Conservation (phyloP, 1,140 invertebrate species). For the Contarinia nasturtii region DNA sequence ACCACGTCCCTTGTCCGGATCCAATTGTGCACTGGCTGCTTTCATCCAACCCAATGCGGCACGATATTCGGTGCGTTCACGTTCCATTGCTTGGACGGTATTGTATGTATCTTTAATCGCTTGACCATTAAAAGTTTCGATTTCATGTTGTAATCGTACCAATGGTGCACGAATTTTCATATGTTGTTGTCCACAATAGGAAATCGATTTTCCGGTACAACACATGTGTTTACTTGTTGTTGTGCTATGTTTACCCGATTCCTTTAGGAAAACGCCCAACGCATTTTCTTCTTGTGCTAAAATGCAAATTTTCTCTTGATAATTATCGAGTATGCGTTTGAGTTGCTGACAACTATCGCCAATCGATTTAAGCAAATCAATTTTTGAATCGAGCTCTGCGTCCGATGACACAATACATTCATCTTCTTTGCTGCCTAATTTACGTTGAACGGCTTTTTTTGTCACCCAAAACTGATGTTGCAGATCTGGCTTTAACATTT, state of each 20-base stretch:
- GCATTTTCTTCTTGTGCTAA: constrained; percentile 91
- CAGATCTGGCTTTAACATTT: constrained; percentile 38
- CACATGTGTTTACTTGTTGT: constrained; percentile 84
- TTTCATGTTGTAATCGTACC: constrained; percentile 81
- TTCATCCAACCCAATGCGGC: constrained; percentile 99
- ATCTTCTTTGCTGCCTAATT: constrained; percentile 94
- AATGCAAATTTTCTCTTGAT: constrained; percentile 84
- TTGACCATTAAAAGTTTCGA: constrained; percentile 87
- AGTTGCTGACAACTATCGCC: constrained; percentile 78
- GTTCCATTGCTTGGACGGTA: constrained; percentile 68
- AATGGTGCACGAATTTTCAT: constrained; percentile 71
- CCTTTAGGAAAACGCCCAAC: constrained; percentile 86
- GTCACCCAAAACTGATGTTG: constrained; percentile 98
- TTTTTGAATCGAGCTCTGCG: constrained; percentile 89
- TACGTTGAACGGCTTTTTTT: constrained; percentile 84
- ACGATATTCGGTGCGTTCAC: constrained; percentile 85
- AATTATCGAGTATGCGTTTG: constrained; percentile 79
- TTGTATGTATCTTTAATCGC: constrained; percentile 84
- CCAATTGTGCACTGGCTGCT: constrained; percentile 83
- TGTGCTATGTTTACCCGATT: constrained; percentile 71
- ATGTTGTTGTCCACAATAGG: constrained; percentile 88
- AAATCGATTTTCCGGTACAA: constrained; percentile 81
- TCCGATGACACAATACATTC: constrained; percentile 92
- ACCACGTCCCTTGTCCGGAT: constrained; percentile 91
- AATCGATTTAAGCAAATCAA: constrained; percentile 91